Evolutionary conservation across 2,888 invertebrate species (phyloP), one percentile per base, ranked within the genome.

Genomic region (Pyrrhia umbra): DNA sequence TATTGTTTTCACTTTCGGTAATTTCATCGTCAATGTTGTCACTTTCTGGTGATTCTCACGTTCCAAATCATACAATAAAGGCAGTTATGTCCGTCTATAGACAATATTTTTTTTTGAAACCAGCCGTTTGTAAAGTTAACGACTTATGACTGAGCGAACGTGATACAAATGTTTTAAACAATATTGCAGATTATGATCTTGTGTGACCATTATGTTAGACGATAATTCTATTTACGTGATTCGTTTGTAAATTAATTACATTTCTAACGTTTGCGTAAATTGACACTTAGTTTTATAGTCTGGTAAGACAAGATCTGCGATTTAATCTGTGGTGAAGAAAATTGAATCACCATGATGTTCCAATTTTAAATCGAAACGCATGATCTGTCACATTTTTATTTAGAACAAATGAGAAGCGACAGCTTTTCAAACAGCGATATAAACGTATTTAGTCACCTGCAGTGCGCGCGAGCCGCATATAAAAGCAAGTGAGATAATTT

Each of bases 201-300:
- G 83, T 87, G 85, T 85, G 87, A 83, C 90, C 90, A 91, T 92
- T 89, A 90, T 86, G 87, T 88, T 85, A 88, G 89, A 93, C 92
- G 90, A 92, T 92, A 91, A 92, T 88, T 87, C 88, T 88, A 88
- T 84, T 89, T 90, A 92, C 94, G 94, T 94, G 94, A 88, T 91
- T 87, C 80, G 88, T 80, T 85, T 88, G 81, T 81, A 85, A 69
- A 80, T 66, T 71, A 67, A 78, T 75, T 58, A 50, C 27, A 86
- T 72, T 75, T 66, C 55, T 71, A 79, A 79, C 71, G 58, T 49
- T 68, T 66, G 65, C 27, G 59, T 54, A 70, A 74, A 64, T 70
- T 63, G 55, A 37, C 58, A 63, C 45, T 68, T 57, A 76, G 52
- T 23, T 66, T 69, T 61, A 66, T 61, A 39, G 54, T 13, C 34